These are phyloP conservation scores for Dolichotis patagonum DNA, from an alignment of 2,113 vertebrate genomes.

Conservation along the genomic window DNA sequence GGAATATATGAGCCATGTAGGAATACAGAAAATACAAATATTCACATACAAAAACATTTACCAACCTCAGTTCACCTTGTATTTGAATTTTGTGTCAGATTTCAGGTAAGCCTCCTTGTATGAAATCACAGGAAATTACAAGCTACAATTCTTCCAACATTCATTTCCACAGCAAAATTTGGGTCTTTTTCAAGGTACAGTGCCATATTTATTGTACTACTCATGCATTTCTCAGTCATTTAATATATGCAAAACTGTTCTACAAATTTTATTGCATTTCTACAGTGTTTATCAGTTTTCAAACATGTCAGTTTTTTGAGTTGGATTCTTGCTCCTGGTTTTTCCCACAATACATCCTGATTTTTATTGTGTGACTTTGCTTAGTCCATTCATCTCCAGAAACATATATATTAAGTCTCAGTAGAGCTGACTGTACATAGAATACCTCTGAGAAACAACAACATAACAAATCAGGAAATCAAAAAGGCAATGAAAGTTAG, in stretches of 20 bases:
- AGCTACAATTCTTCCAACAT: neutral
- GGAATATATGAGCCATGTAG: neutral
- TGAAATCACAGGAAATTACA: neutral
- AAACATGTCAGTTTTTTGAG: neutral
- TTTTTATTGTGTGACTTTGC: neutral
- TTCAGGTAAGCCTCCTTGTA: neutral
- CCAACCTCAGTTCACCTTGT: neutral
- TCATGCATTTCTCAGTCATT: neutral
- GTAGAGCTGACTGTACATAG: neutral
- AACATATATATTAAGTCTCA: neutral
- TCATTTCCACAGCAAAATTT: neutral
- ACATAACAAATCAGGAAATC: neutral
- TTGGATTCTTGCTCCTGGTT: fast-evolving
- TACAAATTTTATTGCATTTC: neutral
- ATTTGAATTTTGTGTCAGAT: neutral
- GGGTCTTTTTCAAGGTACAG: neutral
- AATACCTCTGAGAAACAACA: neutral
- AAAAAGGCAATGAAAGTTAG: neutral
- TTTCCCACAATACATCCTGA: neutral
- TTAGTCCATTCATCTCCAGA: neutral
- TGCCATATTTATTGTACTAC: neutral
- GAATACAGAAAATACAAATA: neutral
- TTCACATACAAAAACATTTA: fast-evolving
- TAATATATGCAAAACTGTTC: neutral
- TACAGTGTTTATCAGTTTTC: neutral